phyloP scores from a whole-genome alignment of 92 coral and sea anemone genomes.

The Galaxea fascicularis region DNA sequence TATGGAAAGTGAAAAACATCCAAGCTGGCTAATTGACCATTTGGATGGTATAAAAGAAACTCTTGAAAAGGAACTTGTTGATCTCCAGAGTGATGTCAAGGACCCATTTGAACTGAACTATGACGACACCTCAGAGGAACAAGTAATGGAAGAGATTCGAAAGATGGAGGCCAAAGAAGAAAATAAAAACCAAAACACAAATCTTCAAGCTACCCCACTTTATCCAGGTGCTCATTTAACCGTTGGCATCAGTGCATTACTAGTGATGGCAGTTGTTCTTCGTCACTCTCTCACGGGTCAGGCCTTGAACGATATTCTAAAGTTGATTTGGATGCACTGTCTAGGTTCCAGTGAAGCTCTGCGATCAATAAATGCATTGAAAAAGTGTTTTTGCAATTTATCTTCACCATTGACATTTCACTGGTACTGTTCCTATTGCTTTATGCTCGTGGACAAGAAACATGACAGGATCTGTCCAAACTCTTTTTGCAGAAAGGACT shows the following conservation, averaged over 20 bases:
- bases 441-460: conserved; percentile 34
- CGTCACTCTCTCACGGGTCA: conserved; percentile 42
- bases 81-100: conserved; percentile 18
- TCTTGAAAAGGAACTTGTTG: conserved; percentile 10
- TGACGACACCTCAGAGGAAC: conserved; percentile 24
- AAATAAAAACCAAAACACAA: conserved; percentile 11
- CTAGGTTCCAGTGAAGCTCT: conserved; percentile 25
- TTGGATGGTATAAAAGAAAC: conserved; percentile 31
- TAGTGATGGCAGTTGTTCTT: conserved; percentile 51
- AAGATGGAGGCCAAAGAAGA: conserved; percentile 16
- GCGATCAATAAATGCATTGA: conserved; percentile 24
- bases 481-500: conserved; percentile 28
- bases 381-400: conserved; percentile 32
- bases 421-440: conserved; percentile 26
- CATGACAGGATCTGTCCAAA: conserved; percentile 40
- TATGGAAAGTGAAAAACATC: conserved; percentile 30
- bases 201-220: conserved; percentile 14
- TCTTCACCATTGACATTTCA: conserved; percentile 36
- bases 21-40: conserved; percentile 45
- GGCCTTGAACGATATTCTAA: conserved; percentile 44
- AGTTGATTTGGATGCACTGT: conserved; percentile 39
- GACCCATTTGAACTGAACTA: conserved; percentile 36
- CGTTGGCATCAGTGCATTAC: conserved; percentile 41
- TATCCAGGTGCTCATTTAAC: conserved; percentile 48
- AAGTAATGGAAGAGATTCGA: conserved; percentile 38